Evolutionary conservation across 2,797 vertebrate genomes (phyloP).

Genomic region (Ptychadena robeensis): DNA sequence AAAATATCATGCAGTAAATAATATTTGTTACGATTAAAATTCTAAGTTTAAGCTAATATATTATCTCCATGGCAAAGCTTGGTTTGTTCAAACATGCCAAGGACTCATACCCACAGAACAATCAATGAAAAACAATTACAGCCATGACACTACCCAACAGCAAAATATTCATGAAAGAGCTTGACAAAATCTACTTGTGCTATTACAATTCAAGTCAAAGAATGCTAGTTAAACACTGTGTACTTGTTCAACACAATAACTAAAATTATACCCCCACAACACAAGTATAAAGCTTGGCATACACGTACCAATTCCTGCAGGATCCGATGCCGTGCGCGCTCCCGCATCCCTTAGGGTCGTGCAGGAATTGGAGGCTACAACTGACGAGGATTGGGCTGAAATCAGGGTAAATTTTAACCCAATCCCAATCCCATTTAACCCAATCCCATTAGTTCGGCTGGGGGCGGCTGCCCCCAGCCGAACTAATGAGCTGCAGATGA

Average conservation of each 20-base stretch:
- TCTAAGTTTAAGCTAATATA: not conserved
- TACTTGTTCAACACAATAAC: not conserved
- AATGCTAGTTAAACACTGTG: not conserved
- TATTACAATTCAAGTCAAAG: not conserved
- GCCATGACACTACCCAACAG: not conserved
- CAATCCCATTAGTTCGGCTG: too few relatives aligned
- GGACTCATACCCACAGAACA: not conserved
- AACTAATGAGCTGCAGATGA: too few relatives aligned
- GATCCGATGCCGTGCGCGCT: too few relatives aligned
- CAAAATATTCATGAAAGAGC: not conserved
- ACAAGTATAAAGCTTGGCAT: too few relatives aligned
- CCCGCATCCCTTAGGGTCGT: too few relatives aligned
- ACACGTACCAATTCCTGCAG: too few relatives aligned
- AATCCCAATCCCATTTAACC: too few relatives aligned
- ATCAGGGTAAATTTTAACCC: too few relatives aligned
- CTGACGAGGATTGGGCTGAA: too few relatives aligned
- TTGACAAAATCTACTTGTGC: not conserved
- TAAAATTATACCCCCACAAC: too few relatives aligned
- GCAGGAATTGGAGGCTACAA: too few relatives aligned
- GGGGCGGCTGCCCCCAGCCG: too few relatives aligned
- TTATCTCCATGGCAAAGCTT: not conserved
- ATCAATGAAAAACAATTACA: not conserved
- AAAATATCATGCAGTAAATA: not conserved
- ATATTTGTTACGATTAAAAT: not conserved
- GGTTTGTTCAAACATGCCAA: not conserved